Evolutionary conservation across 2,797 vertebrate species (phyloP).

Genomic region (Notoglanidium macrostoma): DNA sequence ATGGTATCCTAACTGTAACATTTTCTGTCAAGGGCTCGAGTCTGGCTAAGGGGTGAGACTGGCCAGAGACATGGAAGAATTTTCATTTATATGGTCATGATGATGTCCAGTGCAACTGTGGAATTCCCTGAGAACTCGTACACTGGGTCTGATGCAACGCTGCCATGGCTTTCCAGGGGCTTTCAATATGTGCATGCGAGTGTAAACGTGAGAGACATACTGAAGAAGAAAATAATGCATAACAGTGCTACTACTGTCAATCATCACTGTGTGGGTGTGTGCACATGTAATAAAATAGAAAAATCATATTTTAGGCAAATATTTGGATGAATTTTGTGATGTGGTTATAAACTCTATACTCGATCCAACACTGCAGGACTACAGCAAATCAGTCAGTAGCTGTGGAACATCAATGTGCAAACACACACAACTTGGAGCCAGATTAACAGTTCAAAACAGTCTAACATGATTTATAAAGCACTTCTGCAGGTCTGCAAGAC

Average conservation of each 20-base stretch:
- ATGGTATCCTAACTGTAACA: background rate
- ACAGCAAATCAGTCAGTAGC: conserved; percentile 44
- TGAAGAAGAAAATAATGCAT: background rate
- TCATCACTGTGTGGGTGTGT: conserved; percentile 15
- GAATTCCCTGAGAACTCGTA: conserved; percentile 80
- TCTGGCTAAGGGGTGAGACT: background rate
- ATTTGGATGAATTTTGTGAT: conserved; percentile 10
- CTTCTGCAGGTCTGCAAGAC: conserved; percentile 68
- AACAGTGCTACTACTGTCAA: conserved; percentile 29
- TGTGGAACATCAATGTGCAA: conserved; percentile 64
- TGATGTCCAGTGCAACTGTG: conserved; percentile 69
- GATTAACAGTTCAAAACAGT: conserved; percentile 74
- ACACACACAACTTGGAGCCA: conserved; percentile 65
- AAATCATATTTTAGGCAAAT: conserved; percentile 31
- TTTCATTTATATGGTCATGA: conserved; percentile 42
- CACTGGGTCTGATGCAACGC: conserved; percentile 64
- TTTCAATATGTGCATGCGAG: conserved; percentile 55
- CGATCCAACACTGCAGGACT: conserved; percentile 23
- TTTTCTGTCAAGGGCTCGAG: background rate
- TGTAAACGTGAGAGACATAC: background rate
- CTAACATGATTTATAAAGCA: conserved; percentile 76
- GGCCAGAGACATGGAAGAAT: background rate
- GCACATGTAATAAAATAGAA: background rate
- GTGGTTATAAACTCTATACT: background rate
- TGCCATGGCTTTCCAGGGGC: conserved; percentile 64